Percentiles rank a stretch among this genome's conserved stretches.
These are phyloP conservation scores for Percina caprodes DNA, from an alignment of 2,113 vertebrate species.

Conservation along the genomic window DNA sequence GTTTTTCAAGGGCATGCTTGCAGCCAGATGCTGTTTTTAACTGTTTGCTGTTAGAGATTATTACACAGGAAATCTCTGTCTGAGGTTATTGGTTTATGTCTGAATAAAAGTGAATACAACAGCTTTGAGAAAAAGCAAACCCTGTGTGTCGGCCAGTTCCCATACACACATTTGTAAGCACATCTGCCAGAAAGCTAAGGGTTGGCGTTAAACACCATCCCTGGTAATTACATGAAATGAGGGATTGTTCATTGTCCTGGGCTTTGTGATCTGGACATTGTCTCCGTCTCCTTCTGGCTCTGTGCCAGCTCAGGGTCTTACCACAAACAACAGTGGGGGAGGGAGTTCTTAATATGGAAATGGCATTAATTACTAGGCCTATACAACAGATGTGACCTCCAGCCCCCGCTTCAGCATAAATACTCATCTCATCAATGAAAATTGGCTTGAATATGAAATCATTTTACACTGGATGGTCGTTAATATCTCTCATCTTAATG, in stretches of 20 bases:
- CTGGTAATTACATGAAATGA: slow-evolving; percentile 75
- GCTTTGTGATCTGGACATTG: slow-evolving; percentile 77
- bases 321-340: slow-evolving; percentile 53
- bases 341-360: slow-evolving; percentile 74
- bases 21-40: slow-evolving; percentile 43
- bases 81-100: slow-evolving; percentile 40
- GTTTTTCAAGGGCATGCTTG: slow-evolving; percentile 39
- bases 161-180: slow-evolving; percentile 31
- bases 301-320: slow-evolving; percentile 65
- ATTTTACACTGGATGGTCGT: neutral
- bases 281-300: slow-evolving; percentile 67
- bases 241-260: slow-evolving; percentile 74
- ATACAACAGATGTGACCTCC: slow-evolving; percentile 79
- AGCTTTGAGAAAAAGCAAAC: slow-evolving; percentile 19
- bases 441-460: slow-evolving; percentile 21
- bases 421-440: slow-evolving; percentile 51
- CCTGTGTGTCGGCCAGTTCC: neutral
- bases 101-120: slow-evolving; percentile 29
- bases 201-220: slow-evolving; percentile 50
- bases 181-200: slow-evolving; percentile 46
- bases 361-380: slow-evolving; percentile 72
- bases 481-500: neutral
- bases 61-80: slow-evolving; percentile 38
- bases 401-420: slow-evolving; percentile 48
- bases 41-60: slow-evolving; percentile 23